Percentiles rank a stretch among this genome's conserved stretches.
phyloP scores from a whole-genome alignment of 2,888 invertebrate species.

The Punctoribates punctum region DNA sequence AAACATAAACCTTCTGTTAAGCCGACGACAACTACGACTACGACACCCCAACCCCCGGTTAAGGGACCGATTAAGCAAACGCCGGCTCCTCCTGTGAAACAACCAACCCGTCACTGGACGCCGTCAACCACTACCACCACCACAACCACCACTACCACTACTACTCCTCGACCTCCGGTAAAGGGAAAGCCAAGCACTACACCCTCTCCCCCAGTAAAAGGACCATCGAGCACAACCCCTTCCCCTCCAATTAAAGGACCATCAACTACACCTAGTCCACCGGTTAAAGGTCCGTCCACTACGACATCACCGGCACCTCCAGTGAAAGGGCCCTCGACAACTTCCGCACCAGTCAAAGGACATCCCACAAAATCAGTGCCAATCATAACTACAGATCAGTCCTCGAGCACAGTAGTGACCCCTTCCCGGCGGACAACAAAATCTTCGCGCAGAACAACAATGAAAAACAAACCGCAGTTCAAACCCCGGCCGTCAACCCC shows the following conservation, averaged over 20 bases:
- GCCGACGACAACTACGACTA: too few relatives aligned
- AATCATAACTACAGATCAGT: background rate
- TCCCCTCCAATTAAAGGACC: background rate
- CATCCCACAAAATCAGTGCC: background rate
- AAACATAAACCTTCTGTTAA: too few relatives aligned
- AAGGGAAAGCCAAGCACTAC: background rate
- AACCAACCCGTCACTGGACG: background rate
- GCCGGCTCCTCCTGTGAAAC: background rate
- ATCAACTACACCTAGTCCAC: background rate
- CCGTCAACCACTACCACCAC: background rate
- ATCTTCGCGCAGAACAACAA: background rate
- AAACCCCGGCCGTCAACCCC: slow-evolving; percentile 5
- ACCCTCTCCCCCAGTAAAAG: too few relatives aligned
- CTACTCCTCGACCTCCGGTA: background rate
- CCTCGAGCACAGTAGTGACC: background rate
- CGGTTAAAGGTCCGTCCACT: slow-evolving; percentile 2
- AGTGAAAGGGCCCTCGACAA: background rate
- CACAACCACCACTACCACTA: background rate
- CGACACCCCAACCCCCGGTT: too few relatives aligned
- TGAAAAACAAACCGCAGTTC: background rate
- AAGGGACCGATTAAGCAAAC: too few relatives aligned
- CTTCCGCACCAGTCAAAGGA: background rate
- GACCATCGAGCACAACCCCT: background rate
- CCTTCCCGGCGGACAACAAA: background rate
- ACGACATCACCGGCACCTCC: background rate